Evolutionary conservation across 2,888 invertebrate species (phyloP).

Genomic region (Arge pagana): DNA sequence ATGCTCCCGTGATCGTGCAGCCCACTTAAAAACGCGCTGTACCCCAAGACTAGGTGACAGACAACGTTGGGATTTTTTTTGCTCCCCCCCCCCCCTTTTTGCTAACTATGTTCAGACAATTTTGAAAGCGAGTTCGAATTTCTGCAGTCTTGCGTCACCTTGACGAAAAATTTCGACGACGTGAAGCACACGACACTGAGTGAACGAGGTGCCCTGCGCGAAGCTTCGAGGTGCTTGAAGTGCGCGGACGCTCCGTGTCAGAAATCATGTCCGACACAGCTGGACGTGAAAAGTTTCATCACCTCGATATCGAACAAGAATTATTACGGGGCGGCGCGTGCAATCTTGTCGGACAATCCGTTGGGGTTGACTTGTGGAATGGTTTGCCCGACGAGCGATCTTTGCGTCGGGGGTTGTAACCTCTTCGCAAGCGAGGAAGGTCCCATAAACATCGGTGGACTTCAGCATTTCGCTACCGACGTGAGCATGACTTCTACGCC

Average conservation of each 20-base stretch:
- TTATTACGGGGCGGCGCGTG: conserved; percentile 96
- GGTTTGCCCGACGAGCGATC: conserved; percentile 98
- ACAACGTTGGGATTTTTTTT: too few relatives aligned
- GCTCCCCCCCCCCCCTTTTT: too few relatives aligned
- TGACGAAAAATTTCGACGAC: conserved; percentile 91
- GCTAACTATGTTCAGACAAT: conserved; percentile 22
- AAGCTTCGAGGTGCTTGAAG: conserved; percentile 87
- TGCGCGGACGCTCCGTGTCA: conserved; percentile 98
- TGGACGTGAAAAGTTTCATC: conserved; percentile 96
- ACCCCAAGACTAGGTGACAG: too few relatives aligned
- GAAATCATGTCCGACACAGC: conserved; percentile 97
- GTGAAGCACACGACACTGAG: conserved; percentile 97
- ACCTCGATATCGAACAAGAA: conserved; percentile 97
- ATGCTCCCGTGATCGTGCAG: too few relatives aligned
- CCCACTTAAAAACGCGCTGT: too few relatives aligned
- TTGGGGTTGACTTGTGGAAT: conserved; percentile 94
- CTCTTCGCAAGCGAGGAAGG: conserved; percentile 95
- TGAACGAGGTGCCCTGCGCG: conserved; percentile 90
- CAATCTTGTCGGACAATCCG: conserved; percentile 97
- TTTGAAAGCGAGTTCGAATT: too few relatives aligned
- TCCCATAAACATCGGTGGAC: conserved; percentile 96
- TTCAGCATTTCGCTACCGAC: conserved; percentile 97
- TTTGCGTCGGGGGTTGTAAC: conserved; percentile 98
- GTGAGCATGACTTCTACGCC: conserved; percentile 59
- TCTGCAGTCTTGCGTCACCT: conserved; percentile 68